Conservation (phyloP, 2,113 vertebrate genomes). For the Empidonax alnorum region DNA sequence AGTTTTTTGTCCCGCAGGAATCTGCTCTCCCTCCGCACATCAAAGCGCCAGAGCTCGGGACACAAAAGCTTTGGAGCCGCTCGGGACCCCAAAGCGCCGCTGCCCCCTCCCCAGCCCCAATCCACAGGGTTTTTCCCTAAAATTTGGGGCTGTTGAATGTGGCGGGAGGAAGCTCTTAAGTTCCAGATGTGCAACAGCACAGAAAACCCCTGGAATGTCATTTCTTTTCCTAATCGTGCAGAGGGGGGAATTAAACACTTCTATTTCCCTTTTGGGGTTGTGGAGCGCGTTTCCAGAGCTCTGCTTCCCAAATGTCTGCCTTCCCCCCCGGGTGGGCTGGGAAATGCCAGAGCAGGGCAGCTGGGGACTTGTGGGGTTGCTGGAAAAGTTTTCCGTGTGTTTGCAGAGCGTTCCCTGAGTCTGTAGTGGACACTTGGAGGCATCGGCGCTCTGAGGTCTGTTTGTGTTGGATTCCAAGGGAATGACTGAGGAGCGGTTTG, state of each 20-base stretch:
- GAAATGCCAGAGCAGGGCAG: neutral
- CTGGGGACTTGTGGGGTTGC: neutral
- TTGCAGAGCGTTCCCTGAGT: neutral
- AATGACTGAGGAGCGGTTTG: rapidly evolving
- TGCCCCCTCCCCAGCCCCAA: neutral
- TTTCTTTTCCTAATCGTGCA: neutral
- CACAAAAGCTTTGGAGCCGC: neutral
- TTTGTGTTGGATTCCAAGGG: rapidly evolving
- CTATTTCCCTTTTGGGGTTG: neutral
- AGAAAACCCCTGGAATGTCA: neutral
- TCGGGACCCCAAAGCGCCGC: neutral
- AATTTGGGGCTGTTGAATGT: neutral
- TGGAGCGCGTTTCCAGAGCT: neutral
- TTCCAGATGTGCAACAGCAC: neutral
- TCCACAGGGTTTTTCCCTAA: neutral
- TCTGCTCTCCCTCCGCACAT: neutral
- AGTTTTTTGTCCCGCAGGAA: constrained; percentile 32
- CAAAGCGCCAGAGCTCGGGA: neutral
- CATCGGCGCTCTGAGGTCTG: neutral
- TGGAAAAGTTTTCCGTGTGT: neutral
- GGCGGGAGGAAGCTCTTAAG: neutral
- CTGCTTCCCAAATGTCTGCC: neutral
- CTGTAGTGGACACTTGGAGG: rapidly evolving
- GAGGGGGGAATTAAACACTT: neutral
- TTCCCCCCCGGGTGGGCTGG: neutral